A percentile compares a stretch with the other conserved stretches of the same genome.
phyloP scores from a whole-genome alignment of 2,113 vertebrate genomes.

The Cheilinus undulatus region DNA sequence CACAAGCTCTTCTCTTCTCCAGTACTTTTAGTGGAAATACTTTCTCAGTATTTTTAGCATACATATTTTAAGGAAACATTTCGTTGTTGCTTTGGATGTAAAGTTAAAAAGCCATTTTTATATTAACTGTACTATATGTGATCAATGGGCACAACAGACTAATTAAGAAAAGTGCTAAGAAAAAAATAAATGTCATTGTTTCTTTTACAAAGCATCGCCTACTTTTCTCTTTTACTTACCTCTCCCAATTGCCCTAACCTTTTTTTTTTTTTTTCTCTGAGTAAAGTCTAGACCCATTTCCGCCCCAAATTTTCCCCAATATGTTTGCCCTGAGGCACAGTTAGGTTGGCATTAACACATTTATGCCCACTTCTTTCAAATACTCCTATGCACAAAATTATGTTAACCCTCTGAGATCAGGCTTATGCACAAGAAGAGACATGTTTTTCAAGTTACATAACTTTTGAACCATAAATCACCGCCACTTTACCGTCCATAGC shows the following conservation, averaged over 20 bases:
- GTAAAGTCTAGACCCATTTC: too few relatives aligned
- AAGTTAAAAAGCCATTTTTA: constrained; percentile 88
- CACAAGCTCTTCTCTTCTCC: constrained; percentile 79
- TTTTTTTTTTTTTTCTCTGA: too few relatives aligned
- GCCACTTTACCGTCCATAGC: too few relatives aligned
- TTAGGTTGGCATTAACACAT: too few relatives aligned
- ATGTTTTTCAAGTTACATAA: too few relatives aligned
- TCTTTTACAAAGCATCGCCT: constrained; percentile 79
- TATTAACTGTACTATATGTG: constrained; percentile 86
- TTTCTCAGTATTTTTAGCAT: constrained; percentile 85
- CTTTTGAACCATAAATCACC: too few relatives aligned
- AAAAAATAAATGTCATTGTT: constrained; percentile 85
- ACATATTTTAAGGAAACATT: constrained; percentile 82
- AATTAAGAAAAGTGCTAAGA: constrained; percentile 80
- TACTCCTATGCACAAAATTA: too few relatives aligned
- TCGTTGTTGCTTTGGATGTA: constrained; percentile 86
- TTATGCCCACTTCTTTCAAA: too few relatives aligned
- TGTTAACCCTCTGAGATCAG: too few relatives aligned
- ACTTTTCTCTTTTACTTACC: constrained; percentile 51
- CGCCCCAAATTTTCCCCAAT: too few relatives aligned
- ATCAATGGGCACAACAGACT: constrained; percentile 84
- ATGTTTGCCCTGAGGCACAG: too few relatives aligned
- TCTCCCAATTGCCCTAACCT: not conserved
- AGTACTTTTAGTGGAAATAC: constrained; percentile 80
- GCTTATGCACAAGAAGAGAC: too few relatives aligned